A percentile compares a stretch with the other conserved stretches of the same genome.
Evolutionary conservation across 2,797 vertebrate genomes (phyloP).

Genomic region (Sebastes cheni): DNA sequence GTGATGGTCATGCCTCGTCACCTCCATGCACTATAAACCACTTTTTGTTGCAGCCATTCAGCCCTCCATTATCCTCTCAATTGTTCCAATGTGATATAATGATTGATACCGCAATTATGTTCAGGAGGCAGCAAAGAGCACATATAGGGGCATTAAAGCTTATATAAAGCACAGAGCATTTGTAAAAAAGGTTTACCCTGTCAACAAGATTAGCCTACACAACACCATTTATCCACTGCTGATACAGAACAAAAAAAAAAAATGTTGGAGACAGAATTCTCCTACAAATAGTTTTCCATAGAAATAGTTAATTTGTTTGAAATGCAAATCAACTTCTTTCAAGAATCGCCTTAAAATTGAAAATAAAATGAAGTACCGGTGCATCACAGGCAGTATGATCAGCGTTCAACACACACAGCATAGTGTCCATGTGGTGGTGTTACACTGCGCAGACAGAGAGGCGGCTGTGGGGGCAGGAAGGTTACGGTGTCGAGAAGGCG

Average conservation of each 20-base stretch:
- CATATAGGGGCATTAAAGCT: slow-evolving; percentile 14
- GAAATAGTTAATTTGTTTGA: neutral
- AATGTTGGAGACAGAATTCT: neutral
- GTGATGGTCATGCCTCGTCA: neutral
- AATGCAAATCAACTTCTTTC: neutral
- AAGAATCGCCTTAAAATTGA: neutral
- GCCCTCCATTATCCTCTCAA: slow-evolving; percentile 34
- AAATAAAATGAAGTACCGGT: neutral
- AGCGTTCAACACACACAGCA: neutral
- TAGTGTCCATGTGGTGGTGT: neutral
- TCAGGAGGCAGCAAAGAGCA: slow-evolving; percentile 22
- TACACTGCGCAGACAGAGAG: neutral
- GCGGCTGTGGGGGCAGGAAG: neutral
- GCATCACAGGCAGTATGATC: neutral
- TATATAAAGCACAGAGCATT: neutral
- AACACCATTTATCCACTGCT: neutral
- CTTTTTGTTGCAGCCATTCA: slow-evolving; percentile 22
- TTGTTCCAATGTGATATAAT: slow-evolving; percentile 16
- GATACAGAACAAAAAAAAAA: neutral
- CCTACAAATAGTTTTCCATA: neutral
- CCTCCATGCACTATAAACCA: neutral
- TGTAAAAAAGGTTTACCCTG: slow-evolving; percentile 27
- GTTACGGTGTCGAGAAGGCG: neutral
- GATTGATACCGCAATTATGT: slow-evolving; percentile 22
- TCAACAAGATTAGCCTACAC: slow-evolving; percentile 25